Evolutionary conservation across 2,113 vertebrate genomes (phyloP), one percentile per base, ranked within the genome.

Genomic region (Sinocyclocheilus maitianheensis): DNA sequence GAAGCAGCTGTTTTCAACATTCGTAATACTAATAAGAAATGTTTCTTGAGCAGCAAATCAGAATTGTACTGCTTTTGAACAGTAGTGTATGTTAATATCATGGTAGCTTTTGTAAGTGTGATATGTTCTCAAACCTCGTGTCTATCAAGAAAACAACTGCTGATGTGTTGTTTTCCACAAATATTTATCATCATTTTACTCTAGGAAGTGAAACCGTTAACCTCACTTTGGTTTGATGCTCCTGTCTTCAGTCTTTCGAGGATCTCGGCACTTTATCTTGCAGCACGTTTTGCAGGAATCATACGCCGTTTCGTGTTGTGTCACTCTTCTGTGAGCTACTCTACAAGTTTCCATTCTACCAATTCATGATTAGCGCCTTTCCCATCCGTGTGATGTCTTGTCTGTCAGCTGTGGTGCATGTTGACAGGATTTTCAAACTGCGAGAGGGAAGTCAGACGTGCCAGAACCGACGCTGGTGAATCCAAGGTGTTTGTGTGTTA

Each of bases 291-390:
- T 34, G 14, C n/a, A 16, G 18, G 7, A 62, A 83, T 77, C 46
- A 14, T 55, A 65, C 55, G 48, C n/a, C 24, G 75, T 83, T 83
- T 83, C 76, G 26, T 63, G 30, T 30, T 37, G 55, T 75, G 58
- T 71, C 48, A 30, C 79, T 83, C 43, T 11, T 71, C 46, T 48
- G 13, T 6, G 22, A 76, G 63, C 1, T 76, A 8, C 65, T 13
- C 14, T 11, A 83, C 71, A 85, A 48, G 71, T 30, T 55, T 86
- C 24, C 34, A 34, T 87, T 65, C 88, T 84, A 85, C 81, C 83
- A 90, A 81, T 85, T 92, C 82, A 91, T 88, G 83, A 90, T 88
- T 78, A 83, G 67, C 90, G 85, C 84, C 77, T 63, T 75, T 88
- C 34, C 40, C 80, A 43, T 46, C 81, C 76, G 76, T 62, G 13